Percentiles rank a stretch among this genome's conserved stretches.
Evolutionary conservation across 1,140 invertebrate genomes (phyloP).

Genomic region (Trichonephila clavipes): DNA sequence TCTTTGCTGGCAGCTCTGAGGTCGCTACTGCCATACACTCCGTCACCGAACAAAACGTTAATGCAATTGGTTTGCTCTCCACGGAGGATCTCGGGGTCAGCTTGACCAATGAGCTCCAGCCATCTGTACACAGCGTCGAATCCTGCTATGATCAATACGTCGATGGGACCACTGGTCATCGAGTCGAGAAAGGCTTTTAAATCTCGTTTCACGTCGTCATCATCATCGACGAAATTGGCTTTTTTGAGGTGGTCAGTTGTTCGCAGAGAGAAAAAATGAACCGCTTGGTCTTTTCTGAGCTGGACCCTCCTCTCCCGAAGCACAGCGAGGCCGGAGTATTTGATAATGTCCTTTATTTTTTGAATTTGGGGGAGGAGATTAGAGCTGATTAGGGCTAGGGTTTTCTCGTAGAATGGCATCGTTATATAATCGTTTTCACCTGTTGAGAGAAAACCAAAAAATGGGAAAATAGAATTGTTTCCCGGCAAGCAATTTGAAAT

Average conservation of each 20-base stretch:
- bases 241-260: conserved; percentile 22
- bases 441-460: conserved; percentile 54
- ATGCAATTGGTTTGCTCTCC: conserved; percentile 57
- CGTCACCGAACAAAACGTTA: conserved; percentile 56
- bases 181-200: conserved; percentile 65
- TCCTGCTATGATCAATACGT: conserved; percentile 72
- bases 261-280: conserved; percentile 35
- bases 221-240: conserved; percentile 51
- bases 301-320: conserved; percentile 47
- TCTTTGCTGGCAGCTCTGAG: conserved; percentile 51
- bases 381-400: conserved; percentile 51
- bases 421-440: conserved; percentile 12
- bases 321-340: conserved; percentile 39
- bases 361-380: neutral
- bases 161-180: conserved; percentile 62
- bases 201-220: conserved; percentile 57
- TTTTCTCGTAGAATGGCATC: conserved; percentile 52
- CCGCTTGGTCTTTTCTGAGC: conserved; percentile 55
- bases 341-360: conserved; percentile 45
- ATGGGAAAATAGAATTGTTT: neutral
- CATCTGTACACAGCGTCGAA: conserved; percentile 71
- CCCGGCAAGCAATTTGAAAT: no score
- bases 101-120: conserved; percentile 74
- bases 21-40: conserved; percentile 27
- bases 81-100: conserved; percentile 34